Base-by-base conservation (phyloP, 1,140 invertebrate genomes). In the Drosophila nebulosa region DNA sequence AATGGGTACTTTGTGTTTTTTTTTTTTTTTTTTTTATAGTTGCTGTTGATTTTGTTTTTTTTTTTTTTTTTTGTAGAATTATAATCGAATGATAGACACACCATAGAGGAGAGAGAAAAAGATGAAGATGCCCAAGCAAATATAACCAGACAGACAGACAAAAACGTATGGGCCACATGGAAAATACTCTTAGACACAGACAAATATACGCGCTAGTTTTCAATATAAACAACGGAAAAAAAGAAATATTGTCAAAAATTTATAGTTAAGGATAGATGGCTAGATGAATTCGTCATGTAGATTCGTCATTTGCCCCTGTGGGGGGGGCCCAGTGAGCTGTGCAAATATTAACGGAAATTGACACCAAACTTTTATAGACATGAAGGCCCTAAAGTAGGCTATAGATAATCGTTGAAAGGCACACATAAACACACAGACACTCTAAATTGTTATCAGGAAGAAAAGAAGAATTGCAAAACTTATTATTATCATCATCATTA, bases 281-380 rank as follows among this genome's bases (percentile, higher is more conserved):
- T 9, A 16, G 7, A 12, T 55, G 24, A 36, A 55, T 60, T 50
- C 53, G 62, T 58, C 57, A 73, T 73, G 27, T 39, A 16, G 53
- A 72, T 64, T 73, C 70, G 64, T 53, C 35, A 53, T 50, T 64
- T 26, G 26, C 32, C 21, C 21, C 42, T 1, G n/a, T n/a, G n/a
- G n/a, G n/a, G n/a, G n/a, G n/a, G n/a, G 27, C 27, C 27, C 39
- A 35, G 22, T 52, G 57, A 66, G 30, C 32, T 71, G 69, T 69
- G 69, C 64, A 69, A 69, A 69, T 76, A 69, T 64, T 69, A 73
- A 77, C 61, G 52, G 61, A 74, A 77, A 65, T 65, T 65, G 70
- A 77, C 57, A 69, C 65, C 46, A 51, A 32, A 36, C 18, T 32
- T 7, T 58, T 58, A 10, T 21, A 46, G 39, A 42, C 39, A 42